A percentile compares a stretch with the other conserved stretches of the same genome.
phyloP scores from a whole-genome alignment of 2,888 invertebrate species.

The Andrena camellia region DNA sequence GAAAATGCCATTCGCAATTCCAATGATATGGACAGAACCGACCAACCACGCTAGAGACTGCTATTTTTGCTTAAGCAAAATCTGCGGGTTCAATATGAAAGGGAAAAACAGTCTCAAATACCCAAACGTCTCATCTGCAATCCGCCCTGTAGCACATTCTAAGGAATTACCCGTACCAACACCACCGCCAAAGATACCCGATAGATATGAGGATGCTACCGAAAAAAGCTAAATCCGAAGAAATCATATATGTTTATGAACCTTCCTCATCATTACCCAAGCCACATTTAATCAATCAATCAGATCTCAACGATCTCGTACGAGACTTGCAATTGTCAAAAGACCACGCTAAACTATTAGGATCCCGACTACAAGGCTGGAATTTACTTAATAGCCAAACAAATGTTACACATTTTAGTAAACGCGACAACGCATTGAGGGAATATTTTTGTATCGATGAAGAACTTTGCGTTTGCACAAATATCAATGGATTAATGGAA shows the following conservation, averaged over 20 bases:
- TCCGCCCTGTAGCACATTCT: neutral
- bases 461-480: slow-evolving; percentile 45
- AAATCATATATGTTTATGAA: neutral
- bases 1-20: neutral
- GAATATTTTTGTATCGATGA: slow-evolving; percentile 44
- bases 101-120: neutral
- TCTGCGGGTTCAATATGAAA: neutral
- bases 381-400: neutral
- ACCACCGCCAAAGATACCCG: no score
- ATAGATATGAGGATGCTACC: no score
- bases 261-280: neutral
- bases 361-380: neutral
- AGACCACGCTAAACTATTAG: neutral
- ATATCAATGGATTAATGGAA: slow-evolving; percentile 45
- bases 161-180: neutral
- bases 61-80: slow-evolving; percentile 1
- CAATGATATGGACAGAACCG: neutral
- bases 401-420: neutral
- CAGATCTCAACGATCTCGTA: slow-evolving; percentile 10
- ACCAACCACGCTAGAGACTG: neutral
- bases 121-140: neutral
- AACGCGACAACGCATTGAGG: slow-evolving; percentile 31
- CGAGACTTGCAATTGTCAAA: neutral
- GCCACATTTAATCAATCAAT: neutral
- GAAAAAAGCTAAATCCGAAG: neutral